Evolutionary conservation across 2,888 invertebrate species (phyloP), one percentile per base, ranked within the genome.

Genomic region (Spatulosminthurus flaviceps): DNA sequence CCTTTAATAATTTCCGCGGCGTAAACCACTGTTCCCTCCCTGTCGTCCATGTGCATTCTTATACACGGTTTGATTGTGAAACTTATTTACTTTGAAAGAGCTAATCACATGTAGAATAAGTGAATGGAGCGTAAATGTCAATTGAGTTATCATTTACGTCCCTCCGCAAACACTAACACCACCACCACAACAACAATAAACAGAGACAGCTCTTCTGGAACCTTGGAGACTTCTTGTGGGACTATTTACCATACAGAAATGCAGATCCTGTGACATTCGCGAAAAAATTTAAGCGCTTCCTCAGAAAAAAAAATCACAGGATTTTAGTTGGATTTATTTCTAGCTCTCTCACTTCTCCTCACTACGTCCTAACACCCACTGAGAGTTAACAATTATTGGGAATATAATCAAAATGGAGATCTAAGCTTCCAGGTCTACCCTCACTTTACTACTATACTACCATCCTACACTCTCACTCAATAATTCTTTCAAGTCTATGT

Each of bases 1-100:
- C 85, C 85, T 80, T 83, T 82, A 1, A 83, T 83, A 80, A 85
- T 84, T 77, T 85, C 85, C 9, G 85, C 83, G 16, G 85, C 85
- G 29, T 85, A 85, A n/a, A 85, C 75, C 7, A 85, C 83, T n/a
- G 84, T 83, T 19, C 82, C 81, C 67, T 85, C 85, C 41, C 83
- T 78, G 74, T 81, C 82, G n/a, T 81, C 83, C 60, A 76, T 79
- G 71, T 79, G 76, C 79, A 79, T 79, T 41, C 43, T 79, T 51
- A 73, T n/a, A 16, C 13, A 21, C 22, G 5, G 24, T 21, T 7
- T 19, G 24, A 24, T 24, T 22, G 22, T 64, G 9, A 11, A 22
- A 11, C 11, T 2, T 24, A 64, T 64, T 19, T 64, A 24, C 24
- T 22, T 60, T 60, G 21, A 24, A 11, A 9, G 2, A 22, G 4